Evolutionary conservation across 2,888 invertebrate genomes (phyloP).

Genomic region (Tipula confusa): DNA sequence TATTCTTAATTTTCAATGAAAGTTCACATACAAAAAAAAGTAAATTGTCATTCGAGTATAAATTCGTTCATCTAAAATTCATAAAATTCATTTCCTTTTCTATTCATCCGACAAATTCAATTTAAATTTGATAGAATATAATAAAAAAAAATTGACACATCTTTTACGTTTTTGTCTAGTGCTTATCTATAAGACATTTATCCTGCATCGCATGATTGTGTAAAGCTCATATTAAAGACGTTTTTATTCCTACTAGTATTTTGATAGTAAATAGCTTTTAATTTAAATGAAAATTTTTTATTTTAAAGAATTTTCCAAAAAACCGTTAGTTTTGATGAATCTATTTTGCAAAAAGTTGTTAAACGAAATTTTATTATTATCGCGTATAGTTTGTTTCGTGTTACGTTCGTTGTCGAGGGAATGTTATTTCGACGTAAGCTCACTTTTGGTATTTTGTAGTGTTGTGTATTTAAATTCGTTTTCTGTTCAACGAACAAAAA

Average conservation of each 20-base stretch:
- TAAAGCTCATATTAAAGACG: neutral
- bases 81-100: slow-evolving; percentile 12
- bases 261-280: neutral
- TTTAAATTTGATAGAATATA: slow-evolving; percentile 15
- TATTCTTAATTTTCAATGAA: neutral
- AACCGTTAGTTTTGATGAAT: neutral
- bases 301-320: neutral
- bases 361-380: too few species aligned
- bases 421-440: neutral
- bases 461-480: neutral
- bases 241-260: neutral
- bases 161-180: neutral
- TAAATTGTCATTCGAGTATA: neutral
- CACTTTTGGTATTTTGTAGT: slow-evolving; percentile 13
- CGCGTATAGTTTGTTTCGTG: too few species aligned
- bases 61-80: neutral
- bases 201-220: neutral
- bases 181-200: neutral
- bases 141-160: neutral
- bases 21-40: neutral
- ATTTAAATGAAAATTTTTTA: neutral
- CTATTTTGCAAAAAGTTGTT: too few species aligned
- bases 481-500: slow-evolving; percentile 3
- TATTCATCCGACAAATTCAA: slow-evolving; percentile 9
- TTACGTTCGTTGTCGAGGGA: neutral